These are phyloP conservation scores for Pygoscelis adeliae DNA, from an alignment of 2,113 vertebrate species.

Conservation along the genomic window DNA sequence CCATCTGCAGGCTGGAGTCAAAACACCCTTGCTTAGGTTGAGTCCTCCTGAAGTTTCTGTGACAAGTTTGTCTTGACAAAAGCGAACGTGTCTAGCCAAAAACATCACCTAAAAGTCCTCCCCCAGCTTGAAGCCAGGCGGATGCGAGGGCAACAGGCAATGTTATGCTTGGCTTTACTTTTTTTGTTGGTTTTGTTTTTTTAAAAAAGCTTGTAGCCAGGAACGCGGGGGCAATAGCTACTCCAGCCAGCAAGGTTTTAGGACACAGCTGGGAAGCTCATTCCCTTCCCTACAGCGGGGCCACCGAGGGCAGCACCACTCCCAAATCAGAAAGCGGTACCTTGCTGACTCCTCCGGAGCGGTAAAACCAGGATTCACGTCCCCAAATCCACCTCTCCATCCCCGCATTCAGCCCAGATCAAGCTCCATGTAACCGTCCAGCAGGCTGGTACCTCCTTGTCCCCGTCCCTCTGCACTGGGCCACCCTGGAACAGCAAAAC, in stretches of 20 bases:
- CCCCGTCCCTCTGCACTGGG: not conserved
- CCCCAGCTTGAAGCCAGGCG: not conserved
- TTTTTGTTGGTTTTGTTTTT: no score
- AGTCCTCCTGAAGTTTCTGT: not conserved
- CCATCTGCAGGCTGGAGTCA: not conserved
- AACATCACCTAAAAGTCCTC: rapidly evolving
- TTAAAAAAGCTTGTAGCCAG: no score
- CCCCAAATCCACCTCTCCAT: not conserved
- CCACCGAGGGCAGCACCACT: not conserved
- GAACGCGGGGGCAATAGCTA: not conserved
- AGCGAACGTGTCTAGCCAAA: rapidly evolving
- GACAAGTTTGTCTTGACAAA: not conserved
- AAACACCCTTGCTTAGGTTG: not conserved
- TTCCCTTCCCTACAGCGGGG: not conserved
- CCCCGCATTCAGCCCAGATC: not conserved
- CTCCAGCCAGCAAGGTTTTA: not conserved
- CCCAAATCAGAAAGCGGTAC: not conserved
- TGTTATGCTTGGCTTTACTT: no score
- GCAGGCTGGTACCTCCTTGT: not conserved
- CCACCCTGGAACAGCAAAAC: not conserved
- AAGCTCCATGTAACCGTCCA: rapidly evolving
- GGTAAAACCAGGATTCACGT: rapidly evolving
- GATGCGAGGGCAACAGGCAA: not conserved
- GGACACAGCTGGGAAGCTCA: not conserved
- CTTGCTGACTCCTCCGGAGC: not conserved